These are phyloP conservation scores for Spea multiplicata DNA, from an alignment of 2,113 vertebrate genomes.

Conservation along the genomic window DNA sequence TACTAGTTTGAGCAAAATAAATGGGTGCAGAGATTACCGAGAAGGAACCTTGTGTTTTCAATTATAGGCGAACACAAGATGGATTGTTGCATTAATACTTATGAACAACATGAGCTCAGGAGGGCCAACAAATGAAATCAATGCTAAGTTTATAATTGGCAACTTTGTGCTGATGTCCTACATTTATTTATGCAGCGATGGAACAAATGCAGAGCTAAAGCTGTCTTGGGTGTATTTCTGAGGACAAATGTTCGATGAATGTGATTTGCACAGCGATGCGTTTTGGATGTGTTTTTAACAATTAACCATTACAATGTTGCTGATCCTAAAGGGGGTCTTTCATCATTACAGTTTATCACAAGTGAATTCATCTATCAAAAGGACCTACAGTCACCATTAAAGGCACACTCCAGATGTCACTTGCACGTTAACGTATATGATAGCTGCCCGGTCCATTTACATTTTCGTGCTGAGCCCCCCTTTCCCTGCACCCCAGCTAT, in stretches of 20 bases:
- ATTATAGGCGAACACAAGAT: constrained; percentile 22
- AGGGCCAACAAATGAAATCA: constrained; percentile 28
- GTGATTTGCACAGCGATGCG: too few relatives aligned
- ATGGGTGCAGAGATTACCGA: constrained; percentile 12
- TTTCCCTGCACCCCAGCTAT: too few relatives aligned
- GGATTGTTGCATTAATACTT: constrained; percentile 34
- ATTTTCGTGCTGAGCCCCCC: too few relatives aligned
- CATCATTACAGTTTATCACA: too few relatives aligned
- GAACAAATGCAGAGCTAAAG: neutral
- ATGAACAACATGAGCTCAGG: neutral
- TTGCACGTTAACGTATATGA: too few relatives aligned
- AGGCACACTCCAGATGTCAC: too few relatives aligned
- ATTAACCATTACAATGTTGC: too few relatives aligned
- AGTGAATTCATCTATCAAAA: too few relatives aligned
- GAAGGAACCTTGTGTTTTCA: constrained; percentile 16
- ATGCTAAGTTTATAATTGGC: constrained; percentile 36
- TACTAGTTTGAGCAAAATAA: constrained; percentile 15
- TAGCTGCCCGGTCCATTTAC: too few relatives aligned
- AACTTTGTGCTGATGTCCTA: neutral
- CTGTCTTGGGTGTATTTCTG: neutral
- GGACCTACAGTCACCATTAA: too few relatives aligned
- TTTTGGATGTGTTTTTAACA: too few relatives aligned
- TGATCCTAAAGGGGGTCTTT: too few relatives aligned
- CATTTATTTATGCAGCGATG: neutral
- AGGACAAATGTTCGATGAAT: neutral